phyloP scores from a whole-genome alignment of 2,888 invertebrate species.

The Seladonia tumulorum region DNA sequence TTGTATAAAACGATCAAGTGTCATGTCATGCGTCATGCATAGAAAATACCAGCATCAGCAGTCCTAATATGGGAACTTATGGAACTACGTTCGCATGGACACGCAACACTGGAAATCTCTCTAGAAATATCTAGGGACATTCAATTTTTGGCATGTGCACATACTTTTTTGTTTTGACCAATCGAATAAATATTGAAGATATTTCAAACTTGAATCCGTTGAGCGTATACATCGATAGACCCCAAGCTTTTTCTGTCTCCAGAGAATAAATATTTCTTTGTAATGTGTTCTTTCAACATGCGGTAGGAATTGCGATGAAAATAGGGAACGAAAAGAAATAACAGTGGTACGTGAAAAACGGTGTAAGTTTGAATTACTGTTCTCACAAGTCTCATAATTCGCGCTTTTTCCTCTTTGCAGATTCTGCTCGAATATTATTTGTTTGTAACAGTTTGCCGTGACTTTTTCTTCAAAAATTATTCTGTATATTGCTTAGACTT shows the following conservation, averaged over 20 bases:
- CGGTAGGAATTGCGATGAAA: not conserved
- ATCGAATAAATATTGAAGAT: constrained; percentile 1
- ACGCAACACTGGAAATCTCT: not conserved
- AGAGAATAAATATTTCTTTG: not conserved
- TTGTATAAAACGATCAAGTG: too few species aligned
- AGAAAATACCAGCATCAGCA: too few species aligned
- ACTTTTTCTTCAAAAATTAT: not conserved
- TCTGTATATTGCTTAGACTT: not conserved
- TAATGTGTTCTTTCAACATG: not conserved
- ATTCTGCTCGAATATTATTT: constrained; percentile 12
- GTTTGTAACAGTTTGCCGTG: not conserved
- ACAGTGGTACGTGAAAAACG: too few species aligned
- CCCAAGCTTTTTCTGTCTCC: not conserved
- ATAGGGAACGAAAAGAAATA: not conserved
- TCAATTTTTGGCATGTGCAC: not conserved
- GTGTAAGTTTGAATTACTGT: not conserved
- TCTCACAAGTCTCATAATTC: not conserved
- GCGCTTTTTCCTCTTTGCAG: constrained; percentile 13
- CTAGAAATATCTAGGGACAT: constrained; percentile 22
- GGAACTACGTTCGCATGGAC: too few species aligned
- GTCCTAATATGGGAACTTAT: too few species aligned
- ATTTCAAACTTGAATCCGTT: constrained; percentile 47
- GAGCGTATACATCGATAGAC: constrained; percentile 21
- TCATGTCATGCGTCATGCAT: too few species aligned
- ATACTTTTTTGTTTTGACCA: not conserved